phyloP scores from a whole-genome alignment of 2,113 vertebrate genomes.

The Phyllostomus hastatus region DNA sequence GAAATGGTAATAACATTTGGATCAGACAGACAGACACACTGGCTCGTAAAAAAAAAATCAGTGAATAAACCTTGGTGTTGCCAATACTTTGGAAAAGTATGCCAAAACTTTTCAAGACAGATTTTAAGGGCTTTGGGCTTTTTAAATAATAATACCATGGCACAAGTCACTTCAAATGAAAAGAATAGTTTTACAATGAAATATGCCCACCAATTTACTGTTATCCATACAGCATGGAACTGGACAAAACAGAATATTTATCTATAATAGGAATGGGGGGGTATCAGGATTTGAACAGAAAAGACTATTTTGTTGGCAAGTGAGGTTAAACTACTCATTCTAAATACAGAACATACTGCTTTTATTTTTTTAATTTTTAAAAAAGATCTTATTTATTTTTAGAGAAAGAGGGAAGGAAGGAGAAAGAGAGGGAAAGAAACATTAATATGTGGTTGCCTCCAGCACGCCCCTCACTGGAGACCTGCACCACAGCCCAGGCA shows the following conservation, averaged over 20 bases:
- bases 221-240: neutral
- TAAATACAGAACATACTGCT: neutral
- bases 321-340: neutral
- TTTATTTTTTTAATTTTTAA: neutral
- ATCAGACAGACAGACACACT: neutral
- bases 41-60: neutral
- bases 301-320: neutral
- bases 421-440: too few species aligned
- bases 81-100: neutral
- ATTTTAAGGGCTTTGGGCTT: neutral
- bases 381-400: too few species aligned
- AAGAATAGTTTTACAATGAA: slow-evolving; percentile 26
- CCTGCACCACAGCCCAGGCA: too few species aligned
- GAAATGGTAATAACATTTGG: neutral
- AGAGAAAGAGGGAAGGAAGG: too few species aligned
- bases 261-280: neutral
- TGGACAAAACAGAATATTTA: neutral
- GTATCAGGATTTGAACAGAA: neutral
- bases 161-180: slow-evolving; percentile 23
- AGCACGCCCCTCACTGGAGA: too few species aligned
- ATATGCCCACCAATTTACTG: neutral
- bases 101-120: neutral
- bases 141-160: neutral
- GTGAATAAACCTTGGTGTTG: neutral
- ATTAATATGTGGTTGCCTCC: too few species aligned